A percentile compares a stretch with the other conserved stretches of the same genome.
Evolutionary conservation across 2,888 invertebrate species (phyloP).

Genomic region (Leptogaster cylindrica): DNA sequence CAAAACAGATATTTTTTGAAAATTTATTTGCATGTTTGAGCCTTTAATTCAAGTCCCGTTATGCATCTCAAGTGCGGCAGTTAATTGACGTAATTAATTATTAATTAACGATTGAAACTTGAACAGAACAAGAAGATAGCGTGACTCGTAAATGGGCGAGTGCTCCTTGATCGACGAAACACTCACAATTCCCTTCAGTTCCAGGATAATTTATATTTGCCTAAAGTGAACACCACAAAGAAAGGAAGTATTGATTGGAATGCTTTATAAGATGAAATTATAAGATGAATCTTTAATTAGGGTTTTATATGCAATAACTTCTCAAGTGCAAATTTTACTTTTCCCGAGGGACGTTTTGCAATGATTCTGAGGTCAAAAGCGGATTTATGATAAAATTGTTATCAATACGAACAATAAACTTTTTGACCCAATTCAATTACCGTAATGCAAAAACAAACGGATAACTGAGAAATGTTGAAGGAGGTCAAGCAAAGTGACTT

Average conservation of each 20-base stretch:
- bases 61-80: slow-evolving; percentile 3
- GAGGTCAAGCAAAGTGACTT: too few relatives aligned
- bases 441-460: too few relatives aligned
- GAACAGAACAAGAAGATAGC: slow-evolving; percentile 23
- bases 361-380: neutral
- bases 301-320: too few relatives aligned
- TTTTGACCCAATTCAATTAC: too few relatives aligned
- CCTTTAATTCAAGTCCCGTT: neutral
- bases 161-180: too few relatives aligned
- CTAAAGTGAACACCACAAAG: neutral
- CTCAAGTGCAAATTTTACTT: too few relatives aligned
- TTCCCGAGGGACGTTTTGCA: too few relatives aligned
- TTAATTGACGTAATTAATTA: slow-evolving; percentile 30
- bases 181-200: slow-evolving; percentile 11
- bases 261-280: neutral
- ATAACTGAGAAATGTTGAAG: too few relatives aligned
- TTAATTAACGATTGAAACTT: slow-evolving; percentile 24
- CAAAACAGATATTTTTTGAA: too few relatives aligned
- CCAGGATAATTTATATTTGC: slow-evolving; percentile 10
- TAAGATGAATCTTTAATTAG: slow-evolving; percentile 16
- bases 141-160: slow-evolving; percentile 6
- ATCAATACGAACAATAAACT: too few relatives aligned
- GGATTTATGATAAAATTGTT: neutral
- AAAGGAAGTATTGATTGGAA: too few relatives aligned
- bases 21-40: slow-evolving; percentile 26